Percentiles rank a stretch among this genome's conserved stretches.
These are phyloP conservation scores for Brienomyrus longianalis DNA, from an alignment of 2,113 vertebrate genomes.

Conservation along the genomic window DNA sequence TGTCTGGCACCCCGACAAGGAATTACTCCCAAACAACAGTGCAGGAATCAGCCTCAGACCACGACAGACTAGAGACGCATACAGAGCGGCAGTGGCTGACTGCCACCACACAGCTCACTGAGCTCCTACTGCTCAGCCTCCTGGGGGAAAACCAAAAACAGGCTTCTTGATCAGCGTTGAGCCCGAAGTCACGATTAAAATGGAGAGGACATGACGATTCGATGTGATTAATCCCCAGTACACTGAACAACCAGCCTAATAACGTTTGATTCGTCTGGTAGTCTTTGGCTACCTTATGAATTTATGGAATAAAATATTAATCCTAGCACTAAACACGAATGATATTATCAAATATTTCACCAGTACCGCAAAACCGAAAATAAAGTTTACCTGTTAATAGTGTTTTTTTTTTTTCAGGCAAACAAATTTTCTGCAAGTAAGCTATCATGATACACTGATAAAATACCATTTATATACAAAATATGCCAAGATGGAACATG, in stretches of 20 bases:
- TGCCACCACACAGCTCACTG: not conserved
- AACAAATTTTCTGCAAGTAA: not conserved
- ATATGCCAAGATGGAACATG: not conserved
- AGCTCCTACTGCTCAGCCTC: not conserved
- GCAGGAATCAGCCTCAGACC: not conserved
- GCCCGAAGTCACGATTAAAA: not conserved
- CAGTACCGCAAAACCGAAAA: not conserved
- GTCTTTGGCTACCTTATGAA: not conserved
- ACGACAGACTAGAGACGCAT: not conserved
- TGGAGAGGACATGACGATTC: not conserved
- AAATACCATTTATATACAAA: not conserved
- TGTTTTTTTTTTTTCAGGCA: not conserved
- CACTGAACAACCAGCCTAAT: not conserved
- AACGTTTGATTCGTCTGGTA: not conserved
- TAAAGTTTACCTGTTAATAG: not conserved
- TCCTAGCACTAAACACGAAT: not conserved
- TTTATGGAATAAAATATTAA: conserved; percentile 2
- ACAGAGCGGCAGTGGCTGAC: not conserved
- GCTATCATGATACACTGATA: not conserved
- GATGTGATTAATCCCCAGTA: not conserved
- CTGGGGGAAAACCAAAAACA: not conserved
- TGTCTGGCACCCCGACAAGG: not conserved
- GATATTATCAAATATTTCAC: conserved; percentile 1
- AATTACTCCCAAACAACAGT: not conserved
- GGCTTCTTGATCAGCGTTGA: not conserved